Evolutionary conservation across 1,140 invertebrate genomes (phyloP).

Genomic region (Anastatus disparis): DNA sequence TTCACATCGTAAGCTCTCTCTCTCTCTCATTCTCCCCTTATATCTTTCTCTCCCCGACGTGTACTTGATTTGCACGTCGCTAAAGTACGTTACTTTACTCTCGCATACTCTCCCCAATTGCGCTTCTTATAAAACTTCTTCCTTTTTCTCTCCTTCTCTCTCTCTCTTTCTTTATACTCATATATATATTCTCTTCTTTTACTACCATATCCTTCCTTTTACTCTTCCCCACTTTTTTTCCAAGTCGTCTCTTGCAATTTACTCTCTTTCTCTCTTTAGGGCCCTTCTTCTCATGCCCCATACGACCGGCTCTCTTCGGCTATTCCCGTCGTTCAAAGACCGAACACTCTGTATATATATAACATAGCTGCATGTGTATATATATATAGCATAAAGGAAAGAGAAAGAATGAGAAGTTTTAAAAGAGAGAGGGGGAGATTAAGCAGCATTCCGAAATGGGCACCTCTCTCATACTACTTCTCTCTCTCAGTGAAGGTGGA

Average conservation of each 20-base stretch:
- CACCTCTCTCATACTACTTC: background rate
- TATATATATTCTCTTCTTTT: background rate
- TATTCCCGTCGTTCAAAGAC: slow-evolving; percentile 12
- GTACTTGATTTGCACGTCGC: too few species aligned
- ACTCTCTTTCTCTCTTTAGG: background rate
- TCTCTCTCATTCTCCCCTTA: too few species aligned
- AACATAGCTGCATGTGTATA: too few species aligned
- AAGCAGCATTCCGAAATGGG: slow-evolving; percentile 56
- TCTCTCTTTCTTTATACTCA: background rate
- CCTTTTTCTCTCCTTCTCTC: background rate
- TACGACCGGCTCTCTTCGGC: slow-evolving; percentile 17
- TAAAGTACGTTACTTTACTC: background rate
- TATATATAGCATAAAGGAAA: too few species aligned
- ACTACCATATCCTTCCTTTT: background rate
- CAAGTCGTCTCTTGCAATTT: background rate
- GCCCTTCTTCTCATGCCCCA: background rate
- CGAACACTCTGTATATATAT: too few species aligned
- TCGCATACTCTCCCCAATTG: slow-evolving; percentile 2
- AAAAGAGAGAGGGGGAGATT: slow-evolving; percentile 21
- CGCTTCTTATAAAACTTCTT: background rate
- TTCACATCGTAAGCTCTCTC: too few species aligned
- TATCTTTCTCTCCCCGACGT: too few species aligned
- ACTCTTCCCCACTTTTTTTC: background rate
- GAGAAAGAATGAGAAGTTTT: slow-evolving; percentile 16
- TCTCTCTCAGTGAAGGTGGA: slow-evolving; percentile 48